Conservation (phyloP, 2,888 invertebrate genomes). For the Oligia fasciuncula region DNA sequence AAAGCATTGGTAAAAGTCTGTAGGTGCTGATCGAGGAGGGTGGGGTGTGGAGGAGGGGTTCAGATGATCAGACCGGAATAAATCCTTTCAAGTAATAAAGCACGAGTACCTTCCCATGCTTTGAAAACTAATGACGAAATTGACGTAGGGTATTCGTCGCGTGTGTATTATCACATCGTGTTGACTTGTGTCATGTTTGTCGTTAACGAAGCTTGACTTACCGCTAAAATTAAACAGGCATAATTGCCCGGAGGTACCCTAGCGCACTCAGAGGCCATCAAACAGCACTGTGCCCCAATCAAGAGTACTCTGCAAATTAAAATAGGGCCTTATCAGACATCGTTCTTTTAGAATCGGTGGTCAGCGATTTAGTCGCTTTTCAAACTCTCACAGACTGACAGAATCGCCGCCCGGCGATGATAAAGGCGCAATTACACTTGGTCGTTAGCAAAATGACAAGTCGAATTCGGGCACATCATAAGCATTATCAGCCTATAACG, state of each 20-base stretch:
- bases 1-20: neutral
- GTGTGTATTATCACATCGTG: neutral
- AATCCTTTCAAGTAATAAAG: neutral
- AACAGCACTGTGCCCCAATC: neutral
- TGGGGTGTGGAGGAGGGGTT: too few species aligned
- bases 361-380: neutral
- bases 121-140: neutral
- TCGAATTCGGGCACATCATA: neutral
- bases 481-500: neutral
- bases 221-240: slow-evolving; percentile 34
- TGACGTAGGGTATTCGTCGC: too few species aligned
- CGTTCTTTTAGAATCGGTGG: neutral
- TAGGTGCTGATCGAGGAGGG: neutral
- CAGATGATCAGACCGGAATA: too few species aligned
- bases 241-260: slow-evolving; percentile 35
- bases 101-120: neutral
- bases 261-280: slow-evolving; percentile 26
- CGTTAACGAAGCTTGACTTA: slow-evolving; percentile 6
- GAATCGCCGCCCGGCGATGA: too few species aligned
- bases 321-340: neutral
- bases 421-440: neutral
- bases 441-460: neutral
- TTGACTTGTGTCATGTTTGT: neutral
- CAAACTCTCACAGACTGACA: neutral
- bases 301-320: slow-evolving; percentile 29